Conservation (phyloP, 2,113 vertebrate species). For the Trinectes maculatus region DNA sequence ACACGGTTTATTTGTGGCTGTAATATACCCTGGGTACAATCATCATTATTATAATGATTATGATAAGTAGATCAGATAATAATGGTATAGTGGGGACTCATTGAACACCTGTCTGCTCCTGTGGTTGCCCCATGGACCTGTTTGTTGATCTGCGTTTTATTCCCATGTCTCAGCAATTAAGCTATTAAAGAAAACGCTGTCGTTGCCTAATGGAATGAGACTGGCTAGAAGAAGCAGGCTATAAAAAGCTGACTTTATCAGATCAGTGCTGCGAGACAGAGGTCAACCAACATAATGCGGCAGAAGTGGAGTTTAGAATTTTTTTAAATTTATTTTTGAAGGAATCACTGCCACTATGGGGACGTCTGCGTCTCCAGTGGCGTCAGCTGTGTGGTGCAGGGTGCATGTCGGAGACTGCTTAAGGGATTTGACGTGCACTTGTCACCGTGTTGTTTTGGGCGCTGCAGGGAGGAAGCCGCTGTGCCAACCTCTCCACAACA, state of each 20-base stretch:
- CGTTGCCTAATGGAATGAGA: conserved; percentile 10
- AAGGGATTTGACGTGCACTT: conserved; percentile 44
- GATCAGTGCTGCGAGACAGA: no score
- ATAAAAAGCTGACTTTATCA: background rate
- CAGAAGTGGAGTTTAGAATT: background rate
- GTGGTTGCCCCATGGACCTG: background rate
- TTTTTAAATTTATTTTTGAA: no score
- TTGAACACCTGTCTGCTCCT: background rate
- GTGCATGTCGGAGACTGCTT: conserved; percentile 27
- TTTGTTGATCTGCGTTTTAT: conserved; percentile 12
- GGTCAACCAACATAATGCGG: background rate
- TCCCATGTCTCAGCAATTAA: conserved; percentile 23
- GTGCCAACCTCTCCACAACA: conserved; percentile 20
- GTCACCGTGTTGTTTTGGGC: conserved; percentile 53
- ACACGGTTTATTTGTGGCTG: no score
- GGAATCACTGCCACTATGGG: conserved; percentile 1
- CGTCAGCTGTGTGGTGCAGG: background rate
- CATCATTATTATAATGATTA: background rate
- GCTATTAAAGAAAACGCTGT: conserved; percentile 7
- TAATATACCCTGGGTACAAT: no score
- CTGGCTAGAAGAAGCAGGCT: background rate
- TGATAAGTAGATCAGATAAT: conserved; percentile 5
- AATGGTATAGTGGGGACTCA: background rate
- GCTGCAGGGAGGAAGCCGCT: conserved; percentile 22
- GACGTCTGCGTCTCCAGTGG: background rate